These are phyloP conservation scores for Sinocyclocheilus rhinocerous DNA, from an alignment of 2,113 vertebrate genomes.

Conservation along the genomic window DNA sequence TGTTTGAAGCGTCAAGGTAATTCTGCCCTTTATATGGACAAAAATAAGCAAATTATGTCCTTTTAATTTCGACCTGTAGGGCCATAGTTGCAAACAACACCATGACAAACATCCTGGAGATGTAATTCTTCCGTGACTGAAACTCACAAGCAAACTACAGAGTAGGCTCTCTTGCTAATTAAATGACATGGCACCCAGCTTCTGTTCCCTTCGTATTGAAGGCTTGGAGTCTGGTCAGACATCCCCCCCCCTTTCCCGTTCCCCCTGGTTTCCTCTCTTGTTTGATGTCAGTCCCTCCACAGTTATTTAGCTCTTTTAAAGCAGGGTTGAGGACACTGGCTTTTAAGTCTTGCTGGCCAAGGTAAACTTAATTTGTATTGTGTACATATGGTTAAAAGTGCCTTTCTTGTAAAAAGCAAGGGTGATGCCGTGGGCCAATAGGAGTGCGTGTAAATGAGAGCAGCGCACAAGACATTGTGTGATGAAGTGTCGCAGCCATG, in stretches of 20 bases:
- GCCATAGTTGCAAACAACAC: constrained; percentile 41
- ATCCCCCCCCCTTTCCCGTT: constrained; percentile 23
- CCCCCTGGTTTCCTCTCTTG: constrained; percentile 51
- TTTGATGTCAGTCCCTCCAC: constrained; percentile 61
- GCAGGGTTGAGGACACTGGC: constrained; percentile 53
- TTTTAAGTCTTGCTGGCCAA: constrained; percentile 61
- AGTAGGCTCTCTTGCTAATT: constrained; percentile 40
- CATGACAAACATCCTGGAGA: constrained; percentile 44
- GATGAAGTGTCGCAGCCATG: constrained; percentile 54
- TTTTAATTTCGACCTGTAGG: constrained; percentile 10
- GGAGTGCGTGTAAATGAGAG: constrained; percentile 41
- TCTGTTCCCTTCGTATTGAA: constrained; percentile 25
- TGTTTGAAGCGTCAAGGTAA: constrained; percentile 17
- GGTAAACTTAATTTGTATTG: constrained; percentile 63
- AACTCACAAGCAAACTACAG: constrained; percentile 31
- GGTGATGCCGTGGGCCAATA: constrained; percentile 53
- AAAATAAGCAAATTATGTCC: constrained; percentile 25
- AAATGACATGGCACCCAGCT: constrained; percentile 43
- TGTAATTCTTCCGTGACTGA: constrained; percentile 36
- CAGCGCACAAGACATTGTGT: constrained; percentile 28
- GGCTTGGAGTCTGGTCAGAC: constrained; percentile 43
- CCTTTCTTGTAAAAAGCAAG: constrained; percentile 57
- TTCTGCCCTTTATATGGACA: not conserved
- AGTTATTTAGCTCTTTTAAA: constrained; percentile 58
- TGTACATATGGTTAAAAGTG: constrained; percentile 62